phyloP scores from a whole-genome alignment of 2,888 invertebrate genomes.

The Agonopterix arenella region DNA sequence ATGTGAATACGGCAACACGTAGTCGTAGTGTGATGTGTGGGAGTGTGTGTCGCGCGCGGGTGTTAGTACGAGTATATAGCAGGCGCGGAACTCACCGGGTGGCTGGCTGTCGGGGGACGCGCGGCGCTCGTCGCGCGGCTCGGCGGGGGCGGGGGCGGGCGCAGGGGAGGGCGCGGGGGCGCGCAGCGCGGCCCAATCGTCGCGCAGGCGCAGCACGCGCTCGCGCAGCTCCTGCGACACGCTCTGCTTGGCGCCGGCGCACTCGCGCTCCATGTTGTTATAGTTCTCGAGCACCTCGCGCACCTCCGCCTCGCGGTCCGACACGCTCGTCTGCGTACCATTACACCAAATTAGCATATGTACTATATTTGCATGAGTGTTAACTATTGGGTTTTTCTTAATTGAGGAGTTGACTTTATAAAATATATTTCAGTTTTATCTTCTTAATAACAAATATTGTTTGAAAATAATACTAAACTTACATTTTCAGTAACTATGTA shows the following conservation, averaged over 20 bases:
- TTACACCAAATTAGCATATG: no score
- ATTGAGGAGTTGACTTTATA: no score
- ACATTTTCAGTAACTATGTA: no score
- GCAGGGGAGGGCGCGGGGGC: constrained; percentile 1
- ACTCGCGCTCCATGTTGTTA: constrained; percentile 77
- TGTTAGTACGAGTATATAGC: no score
- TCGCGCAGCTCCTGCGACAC: constrained; percentile 47
- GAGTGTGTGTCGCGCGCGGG: no score
- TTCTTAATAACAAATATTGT: no score
- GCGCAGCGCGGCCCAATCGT: constrained; percentile 59
- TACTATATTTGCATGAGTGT: no score
- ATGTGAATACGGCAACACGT: no score
- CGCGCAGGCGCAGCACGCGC: constrained; percentile 65
- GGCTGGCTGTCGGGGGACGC: not conserved
- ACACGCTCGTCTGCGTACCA: not conserved
- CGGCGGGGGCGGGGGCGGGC: constrained; percentile 8
- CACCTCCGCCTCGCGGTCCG: constrained; percentile 77
- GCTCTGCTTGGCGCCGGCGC: constrained; percentile 41
- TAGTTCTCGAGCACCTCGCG: constrained; percentile 80
- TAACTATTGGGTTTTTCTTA: no score
- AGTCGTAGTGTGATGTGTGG: no score
- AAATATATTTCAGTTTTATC: no score
- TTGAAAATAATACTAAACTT: no score
- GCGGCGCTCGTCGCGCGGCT: not conserved
- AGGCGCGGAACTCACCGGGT: not conserved